Evolutionary conservation across 2,797 vertebrate species (phyloP).

Genomic region (Eidolon dupreanum): DNA sequence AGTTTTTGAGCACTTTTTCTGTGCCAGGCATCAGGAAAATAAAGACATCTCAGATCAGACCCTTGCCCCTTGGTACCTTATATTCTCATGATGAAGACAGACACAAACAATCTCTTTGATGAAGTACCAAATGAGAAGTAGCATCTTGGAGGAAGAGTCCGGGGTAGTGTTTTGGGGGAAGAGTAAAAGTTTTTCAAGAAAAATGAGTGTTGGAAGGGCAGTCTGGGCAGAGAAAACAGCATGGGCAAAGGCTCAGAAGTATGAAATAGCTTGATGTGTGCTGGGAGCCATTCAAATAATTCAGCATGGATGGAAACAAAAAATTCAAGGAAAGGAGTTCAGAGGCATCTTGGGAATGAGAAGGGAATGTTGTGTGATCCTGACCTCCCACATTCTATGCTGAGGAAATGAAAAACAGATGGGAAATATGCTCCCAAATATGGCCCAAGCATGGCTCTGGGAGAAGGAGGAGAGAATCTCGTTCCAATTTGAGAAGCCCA

Average conservation of each 20-base stretch:
- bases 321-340: constrained; percentile 39
- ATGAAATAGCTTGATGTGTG: background rate
- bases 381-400: constrained; percentile 59
- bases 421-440: constrained; percentile 17
- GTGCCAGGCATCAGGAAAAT: background rate
- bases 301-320: constrained; percentile 13
- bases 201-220: background rate
- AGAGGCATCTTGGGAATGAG: constrained; percentile 56
- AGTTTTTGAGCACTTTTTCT: background rate
- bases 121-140: background rate
- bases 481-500: background rate
- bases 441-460: background rate
- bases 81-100: background rate
- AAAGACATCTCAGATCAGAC: background rate
- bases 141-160: background rate
- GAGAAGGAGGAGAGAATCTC: background rate
- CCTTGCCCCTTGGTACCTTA: background rate
- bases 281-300: constrained; percentile 50
- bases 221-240: background rate
- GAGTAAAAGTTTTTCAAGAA: background rate
- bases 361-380: constrained; percentile 56
- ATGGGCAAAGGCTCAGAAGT: background rate
- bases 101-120: background rate
- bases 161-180: background rate
- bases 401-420: constrained; percentile 59